phyloP scores from a whole-genome alignment of 2,113 vertebrate species.

The Hippocampus barbouri region DNA sequence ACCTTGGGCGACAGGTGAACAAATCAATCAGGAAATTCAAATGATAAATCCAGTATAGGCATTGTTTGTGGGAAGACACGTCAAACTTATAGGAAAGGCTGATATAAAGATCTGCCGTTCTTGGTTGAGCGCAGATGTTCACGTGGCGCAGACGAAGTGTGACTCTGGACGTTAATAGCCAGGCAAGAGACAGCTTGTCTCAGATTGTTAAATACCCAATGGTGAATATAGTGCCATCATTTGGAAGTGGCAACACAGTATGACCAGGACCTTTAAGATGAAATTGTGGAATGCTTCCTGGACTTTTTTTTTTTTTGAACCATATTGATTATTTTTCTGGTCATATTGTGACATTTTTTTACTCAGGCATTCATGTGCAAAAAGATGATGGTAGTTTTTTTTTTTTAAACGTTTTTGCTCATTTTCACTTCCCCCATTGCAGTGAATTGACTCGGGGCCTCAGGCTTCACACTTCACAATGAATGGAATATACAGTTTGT shows the following conservation, averaged over 20 bases:
- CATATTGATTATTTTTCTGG: neutral
- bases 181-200: neutral
- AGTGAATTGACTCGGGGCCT: neutral
- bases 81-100: neutral
- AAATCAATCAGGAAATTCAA: neutral
- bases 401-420: neutral
- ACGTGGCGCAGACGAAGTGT: neutral
- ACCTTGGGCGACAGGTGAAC: neutral
- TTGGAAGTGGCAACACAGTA: neutral
- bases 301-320: neutral
- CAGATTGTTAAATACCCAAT: neutral
- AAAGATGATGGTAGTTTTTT: neutral
- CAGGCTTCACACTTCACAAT: neutral
- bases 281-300: neutral
- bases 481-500: neutral
- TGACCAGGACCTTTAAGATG: neutral
- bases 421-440: neutral
- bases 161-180: neutral
- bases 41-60: neutral
- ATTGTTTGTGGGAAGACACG: neutral
- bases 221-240: neutral
- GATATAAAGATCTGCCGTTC: neutral
- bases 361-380: neutral
- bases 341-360: neutral
- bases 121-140: conserved; percentile 1